Evolutionary conservation across 2,888 invertebrate genomes (phyloP), one percentile per base, ranked within the genome.

Genomic region (Stomorhina lunata): DNA sequence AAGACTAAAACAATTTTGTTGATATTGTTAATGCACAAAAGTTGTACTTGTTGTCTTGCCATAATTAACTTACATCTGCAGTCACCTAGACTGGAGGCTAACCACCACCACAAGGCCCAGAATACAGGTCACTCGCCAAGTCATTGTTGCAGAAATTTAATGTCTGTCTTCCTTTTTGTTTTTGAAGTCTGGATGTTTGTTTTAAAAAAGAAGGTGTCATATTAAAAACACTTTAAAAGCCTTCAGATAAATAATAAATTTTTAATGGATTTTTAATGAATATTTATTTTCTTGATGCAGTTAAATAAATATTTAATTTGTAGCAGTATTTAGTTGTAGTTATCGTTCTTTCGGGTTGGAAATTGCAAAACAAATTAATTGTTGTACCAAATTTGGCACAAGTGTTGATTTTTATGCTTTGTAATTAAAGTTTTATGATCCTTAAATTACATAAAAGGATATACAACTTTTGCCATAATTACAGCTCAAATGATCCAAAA

Each of bases 231-330:
- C 43, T 77, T 61, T 20, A 77, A 69, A 69, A 55, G 27, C 17
- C 12, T 50, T 17, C 12, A n/a, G 32, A 37, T 22, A 32, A 43
- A 32, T 15, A 69, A 63, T 45, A 63, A 66, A 50, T 37, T 45
- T 72, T 79, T 79, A 79, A 79, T 59, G 57, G 32, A 29, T 48
- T 72, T 79, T 79, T 79, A 79, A 79, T 79, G 65, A 72, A 59
- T 50, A 50, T 77, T 55, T 45, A 55, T 76, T 76, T 71, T 55
- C 25, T 29, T 29, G 32, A 25, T 22, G 29, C 15, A 17, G 48
- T 29, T 34, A 37, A 68, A 61, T 43, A 65, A 57, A 0, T 50
- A 40, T 3, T 37, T 17, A 55, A 63, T 53, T 29, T n/a, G 34
- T 15, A 66, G 17, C 50, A n/a, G 29, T 12, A 43, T n/a, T n/a